Evolutionary conservation across 2,888 invertebrate species (phyloP).

Genomic region (Dendrolimus houi): DNA sequence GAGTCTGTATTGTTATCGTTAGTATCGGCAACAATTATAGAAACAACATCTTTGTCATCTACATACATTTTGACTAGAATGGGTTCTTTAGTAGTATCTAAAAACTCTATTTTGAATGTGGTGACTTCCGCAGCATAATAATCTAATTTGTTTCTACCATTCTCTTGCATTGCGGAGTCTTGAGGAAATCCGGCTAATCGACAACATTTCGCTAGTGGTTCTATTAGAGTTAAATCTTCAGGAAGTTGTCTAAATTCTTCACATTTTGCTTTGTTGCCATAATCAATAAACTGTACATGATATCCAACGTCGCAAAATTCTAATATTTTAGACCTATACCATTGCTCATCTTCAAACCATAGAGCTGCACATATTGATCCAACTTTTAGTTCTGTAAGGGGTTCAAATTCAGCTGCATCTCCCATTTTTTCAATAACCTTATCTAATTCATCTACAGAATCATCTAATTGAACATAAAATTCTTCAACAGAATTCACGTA

Average conservation of each 20-base stretch:
- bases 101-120: slow-evolving; percentile 77
- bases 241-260: slow-evolving; percentile 78
- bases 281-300: slow-evolving; percentile 81
- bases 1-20: slow-evolving; percentile 4
- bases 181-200: slow-evolving; percentile 67
- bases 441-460: slow-evolving; percentile 72
- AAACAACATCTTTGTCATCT: slow-evolving; percentile 63
- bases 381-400: slow-evolving; percentile 68
- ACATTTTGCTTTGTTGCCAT: slow-evolving; percentile 80
- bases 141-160: slow-evolving; percentile 46
- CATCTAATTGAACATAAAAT: slow-evolving; percentile 83
- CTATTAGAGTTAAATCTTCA: slow-evolving; percentile 71
- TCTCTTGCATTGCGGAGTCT: slow-evolving; percentile 55
- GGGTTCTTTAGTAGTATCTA: slow-evolving; percentile 76
- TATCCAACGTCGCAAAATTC: slow-evolving; percentile 73
- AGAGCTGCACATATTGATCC: slow-evolving; percentile 80
- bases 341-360: slow-evolving; percentile 79
- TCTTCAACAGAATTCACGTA: slow-evolving; percentile 81
- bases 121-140: slow-evolving; percentile 42
- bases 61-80: slow-evolving; percentile 75
- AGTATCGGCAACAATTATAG: slow-evolving; percentile 18
- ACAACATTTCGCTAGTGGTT: slow-evolving; percentile 80
- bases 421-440: slow-evolving; percentile 76
- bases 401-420: slow-evolving; percentile 68
- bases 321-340: slow-evolving; percentile 81